Base-by-base conservation (phyloP, 1,140 invertebrate species). In the Rhopalosiphum padi region DNA sequence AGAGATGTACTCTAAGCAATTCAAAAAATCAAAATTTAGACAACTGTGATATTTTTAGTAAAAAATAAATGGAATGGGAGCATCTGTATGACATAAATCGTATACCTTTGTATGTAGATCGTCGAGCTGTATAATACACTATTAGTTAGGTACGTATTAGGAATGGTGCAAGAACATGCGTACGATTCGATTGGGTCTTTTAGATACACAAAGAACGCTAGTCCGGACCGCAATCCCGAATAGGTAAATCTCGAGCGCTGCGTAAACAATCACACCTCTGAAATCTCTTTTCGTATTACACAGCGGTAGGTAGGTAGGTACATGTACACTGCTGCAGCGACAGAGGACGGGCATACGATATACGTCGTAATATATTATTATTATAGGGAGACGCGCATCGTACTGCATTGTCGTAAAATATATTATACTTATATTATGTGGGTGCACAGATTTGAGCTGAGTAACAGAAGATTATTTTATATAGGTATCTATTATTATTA, bases 251-350 rank as follows among this genome's bases (percentile, higher is more conserved):
- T 77, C 60, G 30, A 3, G 30, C 15, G 60, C 60, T 77, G 60
- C 60, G 60, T 77, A 77, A 77, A 77, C 60, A 77, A 77, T 77
- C 60, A 77, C 60, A 77, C 60, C 60, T 77, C 60, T 35, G 60
- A 77, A 77, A 77, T 77, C 60, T n/a, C 60, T 77, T 77, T 77
- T 77, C 60, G n/a, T 77, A 77, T n/a, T 9, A 18, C 60, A 77
- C 60, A 77, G 60, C 60, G 60, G 60, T 77, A 35, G 60, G 60
- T 77, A 48, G 15, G 48, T 48, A 51, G 48, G 30, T 68, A 30
- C 53, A 23, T 55, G 9, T 60, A n/a, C 60, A 77, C 30, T 9
- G 4, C 15, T 6, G 60, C 4, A n/a, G 15, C 53, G 48, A 51
- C 48, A 53, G 21, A n/a, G 60, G 60, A 77, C n/a, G 60, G 60